Percentiles rank a stretch among this genome's conserved stretches.
Evolutionary conservation across 1,140 invertebrate genomes (phyloP).

Genomic region (Lasioglossum albipes): DNA sequence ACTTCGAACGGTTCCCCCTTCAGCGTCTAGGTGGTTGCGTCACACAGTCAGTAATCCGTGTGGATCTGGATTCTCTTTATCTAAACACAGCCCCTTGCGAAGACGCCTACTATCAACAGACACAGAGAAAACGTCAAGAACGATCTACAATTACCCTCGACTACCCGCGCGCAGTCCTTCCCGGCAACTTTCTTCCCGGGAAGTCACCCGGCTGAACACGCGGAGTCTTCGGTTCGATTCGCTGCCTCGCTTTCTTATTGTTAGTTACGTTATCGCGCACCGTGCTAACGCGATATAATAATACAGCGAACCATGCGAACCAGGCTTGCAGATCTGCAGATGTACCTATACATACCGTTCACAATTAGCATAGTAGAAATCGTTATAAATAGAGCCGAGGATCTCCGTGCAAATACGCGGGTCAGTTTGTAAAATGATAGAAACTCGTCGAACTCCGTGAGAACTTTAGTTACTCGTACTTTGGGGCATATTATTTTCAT

Average conservation of each 20-base stretch:
- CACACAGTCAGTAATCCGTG: constrained; percentile 16
- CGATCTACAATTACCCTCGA: constrained; percentile 42
- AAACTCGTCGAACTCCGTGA: too few relatives aligned
- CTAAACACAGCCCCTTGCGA: background rate
- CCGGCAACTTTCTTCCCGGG: background rate
- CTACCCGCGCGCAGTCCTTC: background rate
- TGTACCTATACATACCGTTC: too few relatives aligned
- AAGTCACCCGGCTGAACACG: constrained; percentile 19
- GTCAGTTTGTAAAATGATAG: too few relatives aligned
- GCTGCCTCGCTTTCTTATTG: background rate
- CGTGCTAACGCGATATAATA: constrained; percentile 8
- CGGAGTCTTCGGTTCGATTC: constrained; percentile 17
- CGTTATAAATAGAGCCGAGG: too few relatives aligned
- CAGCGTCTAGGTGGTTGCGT: background rate
- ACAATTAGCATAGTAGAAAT: too few relatives aligned
- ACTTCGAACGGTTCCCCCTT: background rate
- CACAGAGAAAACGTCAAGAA: constrained; percentile 8
- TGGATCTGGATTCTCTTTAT: constrained; percentile 18
- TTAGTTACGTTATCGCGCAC: background rate
- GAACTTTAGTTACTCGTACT: too few relatives aligned
- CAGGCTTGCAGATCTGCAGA: too few relatives aligned
- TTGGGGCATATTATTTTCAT: too few relatives aligned
- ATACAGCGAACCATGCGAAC: background rate
- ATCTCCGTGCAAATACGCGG: too few relatives aligned
- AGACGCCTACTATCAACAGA: constrained; percentile 5